These are phyloP conservation scores for Phalacrocorax carbo DNA, from an alignment of 2,113 vertebrate species.

Conservation along the genomic window DNA sequence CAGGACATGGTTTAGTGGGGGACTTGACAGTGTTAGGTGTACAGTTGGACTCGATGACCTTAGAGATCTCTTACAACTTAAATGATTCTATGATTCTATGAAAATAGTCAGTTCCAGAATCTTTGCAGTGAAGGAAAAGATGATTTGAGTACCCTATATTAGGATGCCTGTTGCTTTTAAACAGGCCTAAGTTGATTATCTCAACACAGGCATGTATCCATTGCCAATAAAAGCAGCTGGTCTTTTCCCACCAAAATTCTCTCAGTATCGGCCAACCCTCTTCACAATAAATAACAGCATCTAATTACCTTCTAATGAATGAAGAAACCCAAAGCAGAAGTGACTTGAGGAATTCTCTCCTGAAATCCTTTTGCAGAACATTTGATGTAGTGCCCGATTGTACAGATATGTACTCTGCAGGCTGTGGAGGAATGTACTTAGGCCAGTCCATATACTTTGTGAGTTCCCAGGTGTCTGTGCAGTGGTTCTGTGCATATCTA, in stretches of 20 bases:
- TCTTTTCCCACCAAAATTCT: not conserved
- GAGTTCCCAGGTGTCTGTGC: not conserved
- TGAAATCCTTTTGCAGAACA: not conserved
- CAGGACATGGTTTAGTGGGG: not conserved
- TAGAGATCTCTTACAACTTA: not conserved
- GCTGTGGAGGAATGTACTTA: not conserved
- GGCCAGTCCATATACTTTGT: not conserved
- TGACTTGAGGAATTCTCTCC: not conserved
- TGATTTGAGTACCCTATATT: not conserved
- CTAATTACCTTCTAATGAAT: not conserved
- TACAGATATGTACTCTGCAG: not conserved
- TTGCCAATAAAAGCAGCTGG: not conserved
- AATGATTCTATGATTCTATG: not conserved
- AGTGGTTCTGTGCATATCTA: not conserved
- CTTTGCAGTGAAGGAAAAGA: not conserved
- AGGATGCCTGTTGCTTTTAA: not conserved
- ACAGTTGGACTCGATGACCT: not conserved
- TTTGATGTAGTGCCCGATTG: not conserved
- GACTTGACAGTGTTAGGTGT: not conserved
- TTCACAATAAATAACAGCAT: not conserved
- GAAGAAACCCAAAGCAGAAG: not conserved
- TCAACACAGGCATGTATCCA: not conserved
- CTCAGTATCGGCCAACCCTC: not conserved
- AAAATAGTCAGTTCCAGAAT: not conserved
- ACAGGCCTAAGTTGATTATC: not conserved